Conservation (phyloP, 2,888 invertebrate genomes). For the Agrochola lota region DNA sequence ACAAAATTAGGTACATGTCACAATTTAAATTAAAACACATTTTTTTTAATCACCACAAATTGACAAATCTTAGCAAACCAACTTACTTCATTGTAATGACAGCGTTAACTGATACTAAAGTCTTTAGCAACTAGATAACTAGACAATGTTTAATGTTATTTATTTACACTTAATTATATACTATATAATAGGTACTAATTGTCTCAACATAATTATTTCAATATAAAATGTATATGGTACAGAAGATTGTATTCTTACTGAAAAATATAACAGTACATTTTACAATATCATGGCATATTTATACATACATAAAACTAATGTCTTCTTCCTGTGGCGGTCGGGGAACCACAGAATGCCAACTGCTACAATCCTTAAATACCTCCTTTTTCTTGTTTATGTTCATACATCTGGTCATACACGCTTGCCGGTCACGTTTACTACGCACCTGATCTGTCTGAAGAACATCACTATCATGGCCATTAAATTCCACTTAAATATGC, state of each 20-base stretch:
- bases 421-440: no score
- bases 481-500: neutral
- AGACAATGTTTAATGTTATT: constrained; percentile 6
- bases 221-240: neutral
- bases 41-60: constrained; percentile 8
- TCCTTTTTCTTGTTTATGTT: no score
- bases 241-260: neutral
- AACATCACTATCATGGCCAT: neutral
- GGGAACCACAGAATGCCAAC: no score
- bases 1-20: neutral
- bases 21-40: neutral
- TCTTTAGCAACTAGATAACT: constrained; percentile 2
- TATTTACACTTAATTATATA: constrained; percentile 12
- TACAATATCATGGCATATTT: no score
- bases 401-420: no score
- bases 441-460: no score
- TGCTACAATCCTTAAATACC: no score
- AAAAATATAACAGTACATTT: neutral
- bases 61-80: neutral
- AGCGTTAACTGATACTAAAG: constrained; percentile 7
- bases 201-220: neutral
- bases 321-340: no score
- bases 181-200: neutral
- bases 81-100: neutral
- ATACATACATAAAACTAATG: no score